These are phyloP conservation scores for Parascotia fuliginaria DNA, from an alignment of 2,888 invertebrate species.

Conservation along the genomic window DNA sequence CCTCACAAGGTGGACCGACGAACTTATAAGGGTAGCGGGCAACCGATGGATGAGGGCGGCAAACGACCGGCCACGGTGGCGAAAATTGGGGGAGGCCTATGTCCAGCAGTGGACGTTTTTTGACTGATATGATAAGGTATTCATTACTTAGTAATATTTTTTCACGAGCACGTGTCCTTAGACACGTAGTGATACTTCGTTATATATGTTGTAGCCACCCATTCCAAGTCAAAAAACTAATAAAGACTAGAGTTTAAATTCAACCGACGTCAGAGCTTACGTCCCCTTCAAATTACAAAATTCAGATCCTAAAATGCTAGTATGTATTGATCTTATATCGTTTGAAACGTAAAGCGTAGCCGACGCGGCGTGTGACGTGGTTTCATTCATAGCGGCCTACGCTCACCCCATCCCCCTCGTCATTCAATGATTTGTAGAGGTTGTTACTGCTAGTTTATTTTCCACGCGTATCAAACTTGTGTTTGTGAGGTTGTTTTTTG, in stretches of 20 bases:
- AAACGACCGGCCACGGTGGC: no score
- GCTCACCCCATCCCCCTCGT: slow-evolving; percentile 30
- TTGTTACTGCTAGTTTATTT: slow-evolving; percentile 39
- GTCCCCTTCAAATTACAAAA: slow-evolving; percentile 1
- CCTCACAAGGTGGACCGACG: no score
- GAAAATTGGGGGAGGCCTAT: no score
- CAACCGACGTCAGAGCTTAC: slow-evolving; percentile 11
- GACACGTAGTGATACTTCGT: no score
- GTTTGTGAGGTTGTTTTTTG: no score
- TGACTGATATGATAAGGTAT: no score
- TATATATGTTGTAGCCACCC: no score
- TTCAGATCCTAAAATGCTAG: slow-evolving; percentile 15
- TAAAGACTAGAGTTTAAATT: background rate
- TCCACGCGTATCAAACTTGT: slow-evolving; percentile 2
- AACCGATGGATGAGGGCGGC: no score
- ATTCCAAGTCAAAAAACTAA: background rate
- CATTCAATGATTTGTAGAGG: slow-evolving; percentile 39
- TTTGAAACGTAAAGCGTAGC: slow-evolving; percentile 25
- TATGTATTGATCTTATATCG: slow-evolving; percentile 30
- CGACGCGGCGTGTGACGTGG: slow-evolving; percentile 34
- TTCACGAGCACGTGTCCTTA: no score
- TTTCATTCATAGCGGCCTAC: slow-evolving; percentile 61
- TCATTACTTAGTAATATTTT: no score
- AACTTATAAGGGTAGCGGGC: no score
- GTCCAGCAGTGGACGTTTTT: no score